Conservation (phyloP, 1,140 invertebrate genomes). For the Ylistrum balloti region DNA sequence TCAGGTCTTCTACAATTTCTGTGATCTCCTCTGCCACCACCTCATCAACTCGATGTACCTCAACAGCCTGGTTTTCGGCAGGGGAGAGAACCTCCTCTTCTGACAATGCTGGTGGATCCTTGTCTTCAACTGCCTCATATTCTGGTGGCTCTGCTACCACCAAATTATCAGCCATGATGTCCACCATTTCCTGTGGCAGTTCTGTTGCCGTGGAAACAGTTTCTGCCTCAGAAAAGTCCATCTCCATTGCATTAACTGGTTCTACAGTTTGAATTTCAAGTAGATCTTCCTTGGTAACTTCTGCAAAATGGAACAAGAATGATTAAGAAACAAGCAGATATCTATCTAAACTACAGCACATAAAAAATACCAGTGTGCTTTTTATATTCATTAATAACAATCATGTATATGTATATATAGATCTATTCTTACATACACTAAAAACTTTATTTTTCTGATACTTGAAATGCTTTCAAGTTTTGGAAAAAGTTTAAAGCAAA, state of each 20-base stretch:
- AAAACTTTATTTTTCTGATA: no score
- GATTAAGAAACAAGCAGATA: neutral
- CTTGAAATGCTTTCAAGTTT: no score
- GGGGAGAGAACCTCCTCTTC: neutral
- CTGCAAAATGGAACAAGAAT: neutral
- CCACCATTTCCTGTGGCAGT: constrained; percentile 11
- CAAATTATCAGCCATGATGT: neutral
- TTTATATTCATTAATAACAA: no score
- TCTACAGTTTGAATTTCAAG: neutral
- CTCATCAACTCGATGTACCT: neutral
- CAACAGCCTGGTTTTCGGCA: neutral
- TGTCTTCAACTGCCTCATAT: neutral
- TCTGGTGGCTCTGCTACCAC: neutral
- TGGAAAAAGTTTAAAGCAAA: no score
- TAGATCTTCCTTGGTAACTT: neutral
- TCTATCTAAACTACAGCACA: no score
- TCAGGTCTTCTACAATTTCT: neutral
- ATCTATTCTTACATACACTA: no score
- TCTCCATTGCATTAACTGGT: constrained; percentile 2
- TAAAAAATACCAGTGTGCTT: no score
- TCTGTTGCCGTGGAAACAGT: neutral
- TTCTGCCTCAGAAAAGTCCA: neutral
- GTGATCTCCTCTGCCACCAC: neutral
- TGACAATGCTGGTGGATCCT: neutral
- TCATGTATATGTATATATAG: no score